Base-by-base conservation (phyloP, 2,113 vertebrate genomes). In the Pandion haliaetus region DNA sequence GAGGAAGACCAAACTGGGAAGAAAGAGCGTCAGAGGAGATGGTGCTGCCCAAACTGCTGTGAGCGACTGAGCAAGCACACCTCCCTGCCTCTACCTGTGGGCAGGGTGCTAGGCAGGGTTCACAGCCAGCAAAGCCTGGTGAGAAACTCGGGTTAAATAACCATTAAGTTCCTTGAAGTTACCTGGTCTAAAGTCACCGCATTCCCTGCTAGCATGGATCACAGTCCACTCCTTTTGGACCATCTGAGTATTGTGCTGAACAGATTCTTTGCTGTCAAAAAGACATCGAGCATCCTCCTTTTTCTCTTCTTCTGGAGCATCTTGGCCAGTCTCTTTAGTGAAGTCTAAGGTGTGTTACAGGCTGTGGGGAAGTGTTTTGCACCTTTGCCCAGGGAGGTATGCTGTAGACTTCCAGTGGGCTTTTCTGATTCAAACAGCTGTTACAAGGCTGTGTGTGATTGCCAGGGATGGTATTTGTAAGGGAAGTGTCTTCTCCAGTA, bases 211-310 rank as follows among this genome's bases (percentile, higher is more conserved):
- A n/a, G 34, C 11, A 5, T 4, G 18, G 38, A 7, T 58, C 31
- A 2, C 0, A 1, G 28, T 44, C 79, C 8, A 0, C 23, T 45
- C 32, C 40, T 82, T 82, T 36, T 38, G 32, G 29, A 32, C 32
- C 24, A 24, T 25, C 34, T 5, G 29, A 38, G 8, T 61, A 7
- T 28, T 59, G 58, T 67, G 18, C 47, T 32, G 45, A 31, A 58
- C 6, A 16, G 24, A 29, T 32, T 18, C 16, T 70, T 87, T 66
- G 42, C 28, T 72, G 21, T 18, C 1, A 1, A 47, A 81, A 77
- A 89, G 8, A 38, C 26, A n/a, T 72, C 0, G 2, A 63, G 47
- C 38, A 55, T 38, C 34, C 16, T 66, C 10, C 25, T 26, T 57
- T 38, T 76, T 32, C 6, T 49, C 9, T 15, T 69, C 28, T 42